Evolutionary conservation across 2,797 vertebrate genomes (phyloP), one percentile per base, ranked within the genome.

Genomic region (Gymnocypris eckloni): DNA sequence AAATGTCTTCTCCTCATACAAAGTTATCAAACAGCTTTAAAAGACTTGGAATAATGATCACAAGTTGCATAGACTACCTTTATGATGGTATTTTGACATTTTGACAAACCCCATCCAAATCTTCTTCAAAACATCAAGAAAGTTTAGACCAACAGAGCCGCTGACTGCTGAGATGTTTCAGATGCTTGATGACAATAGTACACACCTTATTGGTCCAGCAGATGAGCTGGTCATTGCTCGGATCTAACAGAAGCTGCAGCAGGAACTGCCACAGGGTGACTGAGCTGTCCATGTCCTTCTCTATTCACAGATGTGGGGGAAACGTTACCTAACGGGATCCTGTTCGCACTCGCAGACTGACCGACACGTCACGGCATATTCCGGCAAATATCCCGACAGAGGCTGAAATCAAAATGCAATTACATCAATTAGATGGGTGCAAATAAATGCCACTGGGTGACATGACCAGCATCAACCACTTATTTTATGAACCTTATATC

Each of bases 181-280:
- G 15, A 33, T 66, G 13, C 28, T 67, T 37, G 64, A 15, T 18
- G 64, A 69, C 48, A 70, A 50, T 25, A 33, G 33, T 33, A 77
- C 56, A 2, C 67, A 99, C 98, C 97, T 99, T 99, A 78, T 97
- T 98, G 91, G 97, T 99, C 98, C 98, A 99, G 93, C 96, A 97
- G 94, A 99, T 99, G 90, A 99, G 96, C 66, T 97, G 96, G 88
- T 97, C 96, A 48, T 99, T 96, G 91, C 93, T 96, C 89, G 97
- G 94, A 89, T 99, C 97, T 93, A 98, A 93, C 4, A 99, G 95
- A 86, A 99, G 97, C 93, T 98, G 97, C 87, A 99, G 97, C 86
- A 99, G 96, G 93, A 99, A 99, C 97, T 99, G 98, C 98, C 98
- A 99, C 92, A 99, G 94, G 86, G 98, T 99, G 93, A 99, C 96